Conservation (phyloP, 1,140 invertebrate genomes). For the Trachelipus rathkii region DNA sequence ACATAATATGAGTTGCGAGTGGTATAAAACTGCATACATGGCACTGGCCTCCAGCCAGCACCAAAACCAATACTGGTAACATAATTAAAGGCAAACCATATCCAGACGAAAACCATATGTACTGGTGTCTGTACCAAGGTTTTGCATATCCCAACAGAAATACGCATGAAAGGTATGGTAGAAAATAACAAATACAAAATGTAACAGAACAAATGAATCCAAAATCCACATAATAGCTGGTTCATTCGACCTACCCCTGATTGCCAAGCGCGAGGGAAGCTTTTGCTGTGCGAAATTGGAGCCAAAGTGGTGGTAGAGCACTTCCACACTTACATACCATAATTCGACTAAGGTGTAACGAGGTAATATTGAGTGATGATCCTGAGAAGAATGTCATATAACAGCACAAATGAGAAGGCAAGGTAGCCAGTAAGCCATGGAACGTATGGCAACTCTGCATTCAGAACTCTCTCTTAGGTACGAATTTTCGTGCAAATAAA, state of each 20-base stretch:
- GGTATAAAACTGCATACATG: conserved; percentile 44
- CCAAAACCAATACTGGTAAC: conserved; percentile 54
- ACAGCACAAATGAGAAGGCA: conserved; percentile 57
- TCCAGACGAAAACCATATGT: conserved; percentile 60
- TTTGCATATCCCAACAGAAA: conserved; percentile 58
- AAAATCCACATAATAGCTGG: conserved; percentile 60
- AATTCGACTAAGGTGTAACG: conserved; percentile 63
- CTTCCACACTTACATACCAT: conserved; percentile 59
- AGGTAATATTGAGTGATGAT: conserved; percentile 64
- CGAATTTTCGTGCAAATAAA: conserved; percentile 50
- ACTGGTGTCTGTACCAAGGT: conserved; percentile 57
- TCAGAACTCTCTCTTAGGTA: conserved; percentile 56
- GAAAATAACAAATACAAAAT: conserved; percentile 60
- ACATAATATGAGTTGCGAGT: conserved; percentile 46
- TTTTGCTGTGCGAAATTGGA: no score
- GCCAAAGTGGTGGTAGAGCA: conserved; percentile 61
- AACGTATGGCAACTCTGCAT: conserved; percentile 55
- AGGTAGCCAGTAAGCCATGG: conserved; percentile 57
- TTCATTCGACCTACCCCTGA: conserved; percentile 46
- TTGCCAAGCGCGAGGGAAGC: no score
- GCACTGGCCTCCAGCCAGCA: conserved; percentile 49
- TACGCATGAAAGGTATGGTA: conserved; percentile 59
- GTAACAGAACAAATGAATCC: conserved; percentile 64
- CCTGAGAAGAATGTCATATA: conserved; percentile 63
- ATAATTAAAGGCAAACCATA: conserved; percentile 55